These are phyloP conservation scores for Neolamprologus hecqui DNA, from an alignment of 2,113 vertebrate genomes.

Conservation along the genomic window DNA sequence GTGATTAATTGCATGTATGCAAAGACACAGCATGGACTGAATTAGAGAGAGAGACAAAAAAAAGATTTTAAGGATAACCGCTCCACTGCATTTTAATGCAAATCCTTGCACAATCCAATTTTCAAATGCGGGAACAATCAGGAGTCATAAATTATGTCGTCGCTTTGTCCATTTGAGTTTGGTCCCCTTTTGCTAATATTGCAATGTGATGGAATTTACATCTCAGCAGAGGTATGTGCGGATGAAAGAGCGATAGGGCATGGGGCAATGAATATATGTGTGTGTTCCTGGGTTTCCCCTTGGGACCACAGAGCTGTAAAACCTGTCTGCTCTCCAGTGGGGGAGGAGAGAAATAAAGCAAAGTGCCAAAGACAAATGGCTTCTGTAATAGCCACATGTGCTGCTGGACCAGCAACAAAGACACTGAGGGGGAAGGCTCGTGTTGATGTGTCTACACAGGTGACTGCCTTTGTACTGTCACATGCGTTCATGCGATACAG, in stretches of 20 bases:
- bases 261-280: not conserved
- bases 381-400: slow-evolving; percentile 58
- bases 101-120: slow-evolving; percentile 35
- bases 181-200: not conserved
- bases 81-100: slow-evolving; percentile 11
- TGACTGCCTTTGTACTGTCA: not conserved
- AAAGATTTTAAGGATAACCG: not conserved
- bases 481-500: not conserved
- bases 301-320: slow-evolving; percentile 49
- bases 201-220: slow-evolving; percentile 28
- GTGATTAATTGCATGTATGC: slow-evolving; percentile 38
- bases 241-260: not conserved
- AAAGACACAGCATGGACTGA: not conserved
- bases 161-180: not conserved
- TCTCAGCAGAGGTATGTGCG: not conserved
- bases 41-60: not conserved
- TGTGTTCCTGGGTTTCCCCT: slow-evolving; percentile 14
- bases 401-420: slow-evolving; percentile 57
- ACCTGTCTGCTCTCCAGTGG: slow-evolving; percentile 54
- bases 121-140: not conserved
- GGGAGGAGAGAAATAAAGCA: slow-evolving; percentile 58
- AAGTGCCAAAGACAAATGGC: slow-evolving; percentile 67
- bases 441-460: not conserved
- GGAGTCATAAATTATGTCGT: slow-evolving; percentile 26
- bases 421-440: not conserved